Conservation (phyloP, 2,797 vertebrate genomes). For the Coilia nasus region DNA sequence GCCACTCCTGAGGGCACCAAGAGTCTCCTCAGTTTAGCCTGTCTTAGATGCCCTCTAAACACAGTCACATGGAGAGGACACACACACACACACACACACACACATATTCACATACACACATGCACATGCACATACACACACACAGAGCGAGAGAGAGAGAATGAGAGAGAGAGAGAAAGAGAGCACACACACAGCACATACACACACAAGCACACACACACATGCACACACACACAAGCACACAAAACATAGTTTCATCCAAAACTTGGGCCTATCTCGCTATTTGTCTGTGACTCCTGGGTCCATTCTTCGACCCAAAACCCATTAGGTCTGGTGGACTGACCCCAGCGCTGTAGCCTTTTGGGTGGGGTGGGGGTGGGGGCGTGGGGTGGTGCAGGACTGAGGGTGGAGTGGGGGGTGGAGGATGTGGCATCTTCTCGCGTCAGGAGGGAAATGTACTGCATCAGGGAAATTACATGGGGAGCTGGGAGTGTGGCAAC, state of each 20-base stretch:
- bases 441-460: slow-evolving; percentile 7
- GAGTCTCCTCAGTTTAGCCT: too few species aligned
- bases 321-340: not conserved
- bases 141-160: too few species aligned
- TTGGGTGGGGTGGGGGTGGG: not conserved
- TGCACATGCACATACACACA: not conserved
- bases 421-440: slow-evolving; percentile 9
- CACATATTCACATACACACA: not conserved
- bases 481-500: slow-evolving; percentile 11
- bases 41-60: too few species aligned
- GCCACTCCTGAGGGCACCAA: too few species aligned
- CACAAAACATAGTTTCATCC: too few species aligned
- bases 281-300: not conserved
- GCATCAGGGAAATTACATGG: slow-evolving; percentile 35
- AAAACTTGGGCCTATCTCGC: too few species aligned
- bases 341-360: not conserved
- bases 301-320: not conserved
- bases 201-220: too few species aligned
- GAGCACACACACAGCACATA: too few species aligned
- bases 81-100: not conserved
- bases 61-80: not conserved
- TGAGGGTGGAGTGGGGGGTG: slow-evolving; percentile 21
- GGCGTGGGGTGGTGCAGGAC: not conserved
- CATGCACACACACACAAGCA: too few species aligned
- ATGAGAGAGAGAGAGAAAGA: too few species aligned